A percentile compares a stretch with the other conserved stretches of the same genome.
These are phyloP conservation scores for Opisthocomus hoazin DNA, from an alignment of 2,113 vertebrate genomes.

Conservation along the genomic window DNA sequence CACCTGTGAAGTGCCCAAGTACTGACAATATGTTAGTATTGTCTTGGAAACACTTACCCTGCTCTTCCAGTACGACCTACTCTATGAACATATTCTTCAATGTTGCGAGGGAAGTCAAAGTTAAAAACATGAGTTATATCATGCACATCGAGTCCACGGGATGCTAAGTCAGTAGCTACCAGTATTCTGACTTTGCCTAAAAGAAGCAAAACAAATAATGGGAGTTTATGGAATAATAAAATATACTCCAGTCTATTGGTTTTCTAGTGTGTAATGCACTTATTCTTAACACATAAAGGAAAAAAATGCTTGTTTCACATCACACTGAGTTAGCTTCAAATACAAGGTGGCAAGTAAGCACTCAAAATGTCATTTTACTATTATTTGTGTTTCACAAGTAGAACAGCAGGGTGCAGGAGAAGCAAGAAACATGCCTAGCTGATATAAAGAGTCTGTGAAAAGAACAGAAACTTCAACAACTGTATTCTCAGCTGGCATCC, in stretches of 20 bases:
- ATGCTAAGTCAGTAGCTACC: conserved; percentile 93
- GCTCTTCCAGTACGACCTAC: conserved; percentile 93
- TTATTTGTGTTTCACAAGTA: not conserved
- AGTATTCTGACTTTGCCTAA: conserved; percentile 90
- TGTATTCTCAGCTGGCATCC: not conserved
- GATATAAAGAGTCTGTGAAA: not conserved
- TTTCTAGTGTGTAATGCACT: not conserved
- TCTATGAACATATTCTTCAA: conserved; percentile 95
- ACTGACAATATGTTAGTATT: rapidly evolving
- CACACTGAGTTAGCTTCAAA: not conserved
- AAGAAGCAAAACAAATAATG: not conserved
- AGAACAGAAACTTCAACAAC: not conserved
- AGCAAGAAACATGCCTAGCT: not conserved
- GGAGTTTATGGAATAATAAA: not conserved
- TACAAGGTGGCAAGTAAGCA: not conserved
- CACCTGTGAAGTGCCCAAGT: not conserved
- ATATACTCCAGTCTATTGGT: not conserved
- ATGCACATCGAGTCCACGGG: conserved; percentile 89
- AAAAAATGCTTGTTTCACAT: not conserved
- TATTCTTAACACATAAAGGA: not conserved
- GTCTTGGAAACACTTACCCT: conserved; percentile 72
- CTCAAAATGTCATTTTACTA: not conserved
- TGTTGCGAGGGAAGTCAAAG: conserved; percentile 93
- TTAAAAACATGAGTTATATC: conserved; percentile 95
- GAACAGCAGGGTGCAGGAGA: not conserved